Evolutionary conservation across 2,888 invertebrate species (phyloP).

Genomic region (Craniophora ligustri): DNA sequence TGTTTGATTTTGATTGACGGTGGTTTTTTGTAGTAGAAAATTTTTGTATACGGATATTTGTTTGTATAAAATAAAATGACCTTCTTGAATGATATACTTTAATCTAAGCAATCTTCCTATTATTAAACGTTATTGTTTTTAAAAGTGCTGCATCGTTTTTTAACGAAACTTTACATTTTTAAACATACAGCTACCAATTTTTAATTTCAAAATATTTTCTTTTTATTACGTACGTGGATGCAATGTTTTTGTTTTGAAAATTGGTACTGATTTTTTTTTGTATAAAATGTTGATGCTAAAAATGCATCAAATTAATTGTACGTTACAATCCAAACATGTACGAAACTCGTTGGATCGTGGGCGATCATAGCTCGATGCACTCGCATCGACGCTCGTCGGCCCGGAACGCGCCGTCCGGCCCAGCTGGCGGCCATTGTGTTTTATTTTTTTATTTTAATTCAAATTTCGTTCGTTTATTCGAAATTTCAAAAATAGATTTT

Average conservation of each 20-base stretch:
- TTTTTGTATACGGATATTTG: neutral
- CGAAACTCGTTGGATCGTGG: constrained; percentile 44
- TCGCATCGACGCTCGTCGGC: constrained; percentile 64
- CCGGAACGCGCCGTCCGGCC: constrained; percentile 67
- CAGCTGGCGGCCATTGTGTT: constrained; percentile 60
- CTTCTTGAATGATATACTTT: neutral
- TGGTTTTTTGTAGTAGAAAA: neutral
- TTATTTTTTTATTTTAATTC: constrained; percentile 47
- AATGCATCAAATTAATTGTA: constrained; percentile 40
- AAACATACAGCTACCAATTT: too few species aligned
- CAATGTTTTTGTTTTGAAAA: constrained; percentile 4
- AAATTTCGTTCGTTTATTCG: constrained; percentile 54
- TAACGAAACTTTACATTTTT: too few species aligned
- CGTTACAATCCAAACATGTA: constrained; percentile 38
- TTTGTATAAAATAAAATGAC: neutral
- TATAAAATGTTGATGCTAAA: constrained; percentile 21
- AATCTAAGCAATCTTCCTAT: too few species aligned
- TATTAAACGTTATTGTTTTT: too few species aligned
- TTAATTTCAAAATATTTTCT: constrained; percentile 4
- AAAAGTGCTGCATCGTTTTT: too few species aligned
- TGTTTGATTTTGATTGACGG: constrained; percentile 15
- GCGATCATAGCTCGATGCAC: constrained; percentile 65
- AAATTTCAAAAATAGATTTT: constrained; percentile 47
- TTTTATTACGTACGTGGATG: neutral
- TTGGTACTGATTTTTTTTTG: neutral